Percentiles rank a stretch among this genome's conserved stretches.
These are phyloP conservation scores for Sebastes umbrosus DNA, from an alignment of 2,797 vertebrate species.

Conservation along the genomic window DNA sequence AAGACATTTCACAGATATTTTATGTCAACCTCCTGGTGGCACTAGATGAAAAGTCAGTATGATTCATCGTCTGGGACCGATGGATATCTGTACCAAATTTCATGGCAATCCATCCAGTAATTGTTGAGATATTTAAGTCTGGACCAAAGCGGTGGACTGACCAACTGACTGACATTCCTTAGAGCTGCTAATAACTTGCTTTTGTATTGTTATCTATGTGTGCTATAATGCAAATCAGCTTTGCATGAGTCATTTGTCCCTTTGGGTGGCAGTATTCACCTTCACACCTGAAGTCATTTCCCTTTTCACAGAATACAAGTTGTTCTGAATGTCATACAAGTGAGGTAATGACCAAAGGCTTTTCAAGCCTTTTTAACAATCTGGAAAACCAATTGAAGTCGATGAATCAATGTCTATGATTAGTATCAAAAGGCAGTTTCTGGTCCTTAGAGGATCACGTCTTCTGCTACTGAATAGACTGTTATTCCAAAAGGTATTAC, in stretches of 20 bases:
- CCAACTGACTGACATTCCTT: not conserved
- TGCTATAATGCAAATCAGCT: not conserved
- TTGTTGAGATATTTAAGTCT: not conserved
- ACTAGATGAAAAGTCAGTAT: not conserved
- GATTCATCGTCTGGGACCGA: not conserved
- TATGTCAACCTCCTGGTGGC: not conserved
- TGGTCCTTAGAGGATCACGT: conserved; percentile 9
- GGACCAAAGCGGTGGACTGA: not conserved
- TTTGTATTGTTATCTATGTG: not conserved
- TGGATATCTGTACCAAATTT: not conserved
- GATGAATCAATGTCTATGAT: conserved; percentile 18
- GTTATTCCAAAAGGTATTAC: conserved; percentile 35
- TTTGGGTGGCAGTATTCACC: conserved; percentile 26
- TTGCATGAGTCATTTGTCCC: conserved; percentile 12
- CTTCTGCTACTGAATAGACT: conserved; percentile 39
- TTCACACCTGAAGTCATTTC: not conserved
- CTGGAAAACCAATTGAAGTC: conserved; percentile 27
- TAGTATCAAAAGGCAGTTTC: conserved; percentile 15
- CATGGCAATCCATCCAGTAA: not conserved
- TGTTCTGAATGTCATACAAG: conserved; percentile 6
- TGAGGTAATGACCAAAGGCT: conserved; percentile 1
- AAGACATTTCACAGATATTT: not conserved
- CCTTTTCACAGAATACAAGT: not conserved
- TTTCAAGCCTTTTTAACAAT: conserved; percentile 14
- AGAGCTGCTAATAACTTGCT: not conserved